phyloP scores from a whole-genome alignment of 2,113 vertebrate genomes.

The Astatotilapia flaviijosephi region DNA sequence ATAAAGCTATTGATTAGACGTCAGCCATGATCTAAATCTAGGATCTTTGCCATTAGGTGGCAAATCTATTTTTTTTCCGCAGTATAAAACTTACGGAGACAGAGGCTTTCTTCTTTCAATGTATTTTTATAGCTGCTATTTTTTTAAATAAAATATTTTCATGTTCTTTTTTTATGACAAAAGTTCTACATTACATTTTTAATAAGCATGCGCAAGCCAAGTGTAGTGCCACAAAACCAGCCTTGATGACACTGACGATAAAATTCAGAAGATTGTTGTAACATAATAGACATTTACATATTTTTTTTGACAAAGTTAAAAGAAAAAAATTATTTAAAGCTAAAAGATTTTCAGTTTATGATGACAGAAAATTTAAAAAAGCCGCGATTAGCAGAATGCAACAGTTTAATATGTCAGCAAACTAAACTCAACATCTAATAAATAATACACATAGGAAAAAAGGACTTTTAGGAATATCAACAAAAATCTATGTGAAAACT shows the following conservation, averaged over 20 bases:
- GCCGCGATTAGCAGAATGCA: fast-evolving
- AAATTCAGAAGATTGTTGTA: neutral
- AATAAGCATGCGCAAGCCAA: neutral
- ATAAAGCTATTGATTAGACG: neutral
- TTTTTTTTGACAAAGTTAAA: neutral
- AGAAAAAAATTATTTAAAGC: neutral
- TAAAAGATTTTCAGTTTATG: neutral
- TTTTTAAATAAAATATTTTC: neutral
- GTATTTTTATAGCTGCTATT: neutral
- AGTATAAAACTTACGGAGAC: neutral
- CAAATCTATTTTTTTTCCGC: neutral
- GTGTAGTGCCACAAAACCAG: neutral
- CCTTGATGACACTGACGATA: neutral
- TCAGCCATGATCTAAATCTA: neutral
- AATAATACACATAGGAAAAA: neutral
- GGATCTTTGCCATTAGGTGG: neutral
- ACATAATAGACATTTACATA: neutral
- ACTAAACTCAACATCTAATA: neutral
- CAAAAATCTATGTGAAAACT: neutral
- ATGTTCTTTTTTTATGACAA: neutral
- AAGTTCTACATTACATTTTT: neutral
- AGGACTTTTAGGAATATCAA: neutral
- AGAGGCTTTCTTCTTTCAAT: neutral
- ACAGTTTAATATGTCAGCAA: neutral
- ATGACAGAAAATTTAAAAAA: fast-evolving